These are phyloP conservation scores for Ptychoptera albimana DNA, from an alignment of 2,888 invertebrate species.

Conservation along the genomic window DNA sequence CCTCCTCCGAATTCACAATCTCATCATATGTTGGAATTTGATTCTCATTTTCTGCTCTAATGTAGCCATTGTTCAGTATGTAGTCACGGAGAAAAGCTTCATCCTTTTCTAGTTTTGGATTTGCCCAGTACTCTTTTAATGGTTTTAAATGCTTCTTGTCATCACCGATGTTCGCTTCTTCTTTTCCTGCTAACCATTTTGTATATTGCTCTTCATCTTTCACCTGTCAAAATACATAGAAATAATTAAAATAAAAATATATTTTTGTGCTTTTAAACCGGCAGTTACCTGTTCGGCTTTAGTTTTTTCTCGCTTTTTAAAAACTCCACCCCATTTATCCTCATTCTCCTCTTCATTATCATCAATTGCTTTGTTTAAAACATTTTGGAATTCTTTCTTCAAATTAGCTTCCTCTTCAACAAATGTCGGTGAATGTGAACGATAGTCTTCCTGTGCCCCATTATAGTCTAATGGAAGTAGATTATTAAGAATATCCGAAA, in stretches of 20 bases:
- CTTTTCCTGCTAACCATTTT: conserved; percentile 67
- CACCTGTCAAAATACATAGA: conserved; percentile 21
- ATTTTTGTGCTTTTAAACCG: too few species aligned
- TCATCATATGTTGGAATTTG: conserved; percentile 45
- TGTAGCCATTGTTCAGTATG: conserved; percentile 66
- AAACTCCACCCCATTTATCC: conserved; percentile 35
- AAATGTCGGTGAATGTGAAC: conserved; percentile 35
- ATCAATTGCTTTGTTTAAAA: conserved; percentile 22
- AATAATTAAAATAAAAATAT: neutral
- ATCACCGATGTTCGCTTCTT: conserved; percentile 39
- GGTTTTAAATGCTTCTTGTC: conserved; percentile 51
- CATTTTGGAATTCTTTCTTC: conserved; percentile 44
- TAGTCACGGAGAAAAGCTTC: conserved; percentile 89
- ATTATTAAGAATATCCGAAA: conserved; percentile 4
- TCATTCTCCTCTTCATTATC: conserved; percentile 35
- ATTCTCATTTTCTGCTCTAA: conserved; percentile 33
- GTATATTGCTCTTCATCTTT: conserved; percentile 45
- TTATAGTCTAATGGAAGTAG: conserved; percentile 5
- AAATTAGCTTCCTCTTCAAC: conserved; percentile 49
- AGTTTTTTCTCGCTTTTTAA: conserved; percentile 37
- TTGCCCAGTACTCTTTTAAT: conserved; percentile 69
- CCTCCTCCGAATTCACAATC: conserved; percentile 52
- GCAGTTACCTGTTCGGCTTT: conserved; percentile 31
- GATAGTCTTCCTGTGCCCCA: conserved; percentile 13
- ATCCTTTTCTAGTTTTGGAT: conserved; percentile 61